A percentile compares a stretch with the other conserved stretches of the same genome.
Evolutionary conservation across 2,113 vertebrate species (phyloP).

Genomic region (Haplochromis burtoni): DNA sequence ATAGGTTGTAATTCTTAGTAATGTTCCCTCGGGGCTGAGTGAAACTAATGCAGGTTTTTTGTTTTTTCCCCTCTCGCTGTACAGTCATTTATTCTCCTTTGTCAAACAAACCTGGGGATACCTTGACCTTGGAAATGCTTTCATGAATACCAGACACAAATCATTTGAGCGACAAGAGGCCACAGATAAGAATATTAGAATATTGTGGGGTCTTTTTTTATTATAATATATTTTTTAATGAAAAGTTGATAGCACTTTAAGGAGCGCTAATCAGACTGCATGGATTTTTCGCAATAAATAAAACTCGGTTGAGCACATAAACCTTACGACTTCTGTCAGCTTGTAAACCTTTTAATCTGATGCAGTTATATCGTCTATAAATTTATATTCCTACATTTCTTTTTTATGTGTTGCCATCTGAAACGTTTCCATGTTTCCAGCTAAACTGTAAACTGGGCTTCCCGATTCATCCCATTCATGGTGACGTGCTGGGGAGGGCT

Average conservation of each 20-base stretch:
- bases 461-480: conserved; percentile 66
- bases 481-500: conserved; percentile 32
- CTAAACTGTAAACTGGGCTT: conserved; percentile 57
- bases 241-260: neutral
- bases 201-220: neutral
- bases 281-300: neutral
- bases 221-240: neutral
- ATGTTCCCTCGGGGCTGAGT: neutral
- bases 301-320: neutral
- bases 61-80: neutral
- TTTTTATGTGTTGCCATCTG: conserved; percentile 36
- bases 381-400: neutral
- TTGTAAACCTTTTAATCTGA: neutral
- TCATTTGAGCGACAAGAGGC: neutral
- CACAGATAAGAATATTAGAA: neutral
- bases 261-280: neutral
- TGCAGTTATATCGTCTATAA: neutral
- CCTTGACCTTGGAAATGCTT: neutral
- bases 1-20: neutral
- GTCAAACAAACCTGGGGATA: neutral
- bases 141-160: neutral
- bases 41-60: neutral
- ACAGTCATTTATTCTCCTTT: neutral
- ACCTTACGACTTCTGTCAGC: neutral
- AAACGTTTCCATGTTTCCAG: conserved; percentile 63